Conservation (phyloP, 2,113 vertebrate genomes). For the Eclectus roratus region DNA sequence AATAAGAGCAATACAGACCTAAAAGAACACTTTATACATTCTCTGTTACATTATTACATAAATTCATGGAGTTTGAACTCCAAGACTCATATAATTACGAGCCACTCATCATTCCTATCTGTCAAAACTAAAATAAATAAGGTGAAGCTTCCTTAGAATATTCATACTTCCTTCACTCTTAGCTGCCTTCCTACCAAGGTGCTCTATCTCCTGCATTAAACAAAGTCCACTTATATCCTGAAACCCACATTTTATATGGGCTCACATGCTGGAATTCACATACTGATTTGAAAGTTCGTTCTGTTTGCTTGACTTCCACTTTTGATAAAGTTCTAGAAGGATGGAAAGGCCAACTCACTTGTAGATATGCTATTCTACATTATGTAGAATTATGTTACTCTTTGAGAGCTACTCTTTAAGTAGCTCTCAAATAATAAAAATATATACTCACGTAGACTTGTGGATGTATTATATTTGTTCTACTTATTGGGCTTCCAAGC, state of each 20-base stretch:
- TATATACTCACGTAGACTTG: conserved; percentile 93
- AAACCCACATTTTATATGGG: neutral
- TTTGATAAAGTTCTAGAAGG: neutral
- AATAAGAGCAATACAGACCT: neutral
- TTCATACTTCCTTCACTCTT: neutral
- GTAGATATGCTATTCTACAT: no score
- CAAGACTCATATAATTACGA: neutral
- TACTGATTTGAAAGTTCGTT: neutral
- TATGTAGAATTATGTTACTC: neutral
- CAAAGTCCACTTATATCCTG: neutral
- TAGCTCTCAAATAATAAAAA: neutral
- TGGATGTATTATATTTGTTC: conserved; percentile 96
- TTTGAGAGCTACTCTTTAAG: neutral
- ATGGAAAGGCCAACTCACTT: neutral
- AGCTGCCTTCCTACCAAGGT: neutral
- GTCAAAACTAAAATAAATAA: neutral
- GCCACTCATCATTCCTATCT: neutral
- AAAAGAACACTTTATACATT: neutral
- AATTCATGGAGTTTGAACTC: neutral
- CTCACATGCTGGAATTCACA: neutral
- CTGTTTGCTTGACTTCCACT: neutral
- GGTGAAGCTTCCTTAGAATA: neutral
- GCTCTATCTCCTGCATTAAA: neutral
- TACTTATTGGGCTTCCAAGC: conserved; percentile 95
- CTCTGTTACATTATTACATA: neutral